Base-by-base conservation (phyloP, 1,140 invertebrate genomes). In the Drosophila kurseongensis region DNA sequence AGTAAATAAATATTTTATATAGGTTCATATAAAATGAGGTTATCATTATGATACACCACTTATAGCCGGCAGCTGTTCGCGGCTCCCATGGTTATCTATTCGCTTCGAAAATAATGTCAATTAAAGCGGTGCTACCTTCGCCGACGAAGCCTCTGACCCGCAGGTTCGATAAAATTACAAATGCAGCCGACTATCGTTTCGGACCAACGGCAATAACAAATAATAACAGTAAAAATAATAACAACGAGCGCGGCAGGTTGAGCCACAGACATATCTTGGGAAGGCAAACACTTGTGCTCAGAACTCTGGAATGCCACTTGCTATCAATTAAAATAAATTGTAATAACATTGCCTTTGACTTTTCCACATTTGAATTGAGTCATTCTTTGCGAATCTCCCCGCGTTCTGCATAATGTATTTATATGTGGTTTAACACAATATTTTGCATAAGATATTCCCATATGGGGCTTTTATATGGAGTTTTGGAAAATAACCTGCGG, bases 261-360 rank as follows among this genome's bases (percentile, higher is more conserved):
- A 65, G 18, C 23, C 27, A 41, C 55, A 14, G 44, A 45, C 51
- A 45, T 78, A 52, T 65, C 83, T 79, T 86, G 83, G 79, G 83
- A 86, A 89, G 63, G 44, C 56, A 59, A 76, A 73, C 83, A 86
- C 83, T 88, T 86, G 83, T 18, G 68, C 44, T 36, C 42, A 18
- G 67, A 58, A 75, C 47, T 47, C 66, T 62, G 62, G 45, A 59
- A 78, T 66, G 65, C 65, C 75, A 78, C 75, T 76, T 82, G 79
- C 69, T 67, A 79, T 79, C 82, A 86, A 86, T 88, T 82, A 88
- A 83, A 88, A 58, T 83, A 71, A 79, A 79, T 81, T 82, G 69
- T 88, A 82, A 75, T 75, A 75, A 60, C 38, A 78, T 75, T 77
- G 52, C 51, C 55, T 45, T 66, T 77, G 62, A 75, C 78, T 56